Base-by-base conservation (phyloP, 2,888 invertebrate species). In the Odontocolon sp. region DNA sequence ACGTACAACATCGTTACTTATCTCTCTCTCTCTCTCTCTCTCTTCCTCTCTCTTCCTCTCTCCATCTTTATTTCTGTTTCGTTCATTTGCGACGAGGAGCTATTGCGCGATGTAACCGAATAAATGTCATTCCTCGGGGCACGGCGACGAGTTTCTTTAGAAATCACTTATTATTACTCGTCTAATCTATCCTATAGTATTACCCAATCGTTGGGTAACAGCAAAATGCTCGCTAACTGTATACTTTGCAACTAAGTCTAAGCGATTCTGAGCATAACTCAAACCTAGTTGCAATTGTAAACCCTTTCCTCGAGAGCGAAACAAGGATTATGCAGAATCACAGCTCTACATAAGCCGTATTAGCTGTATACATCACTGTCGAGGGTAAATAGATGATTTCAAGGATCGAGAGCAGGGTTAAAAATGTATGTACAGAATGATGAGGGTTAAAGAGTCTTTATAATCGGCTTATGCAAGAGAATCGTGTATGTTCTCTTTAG, bases 391-490 rank as follows among this genome's bases (percentile, higher is more conserved):
- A 14, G 40, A 14, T 11, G 40, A 28, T 71, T 71, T 56, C 45
- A 42, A 54, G 36, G 36, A 71, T 64, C 67, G 79, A 66, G 57
- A 78, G 73, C 71, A 56, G 72, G 68, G 47, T 70, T 73, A 69
- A 42, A 63, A 63, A 56, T 54, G 59, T 56, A 47, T 11, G 11
- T 40, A 63, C 54, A 16, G 45, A 18, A n/a, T n/a, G 36, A 42
- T 16, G 38, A 66, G 67, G 76, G 63, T 63, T 81, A 75, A 68
- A 79, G 45, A 81, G 80, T 78, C 79, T 80, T 80, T n/a, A 73
- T 81, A 83, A 82, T 84, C 67, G 78, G 75, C 83, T 83, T 83
- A 81, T 54, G 78, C 77, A 80, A 81, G 70, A 80, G 64, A 63
- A 33, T 64, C 71, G 68, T 64, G 75, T 54, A 73, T 61, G 56